phyloP scores from a whole-genome alignment of 2,113 vertebrate species.

The Seriola dumerili region DNA sequence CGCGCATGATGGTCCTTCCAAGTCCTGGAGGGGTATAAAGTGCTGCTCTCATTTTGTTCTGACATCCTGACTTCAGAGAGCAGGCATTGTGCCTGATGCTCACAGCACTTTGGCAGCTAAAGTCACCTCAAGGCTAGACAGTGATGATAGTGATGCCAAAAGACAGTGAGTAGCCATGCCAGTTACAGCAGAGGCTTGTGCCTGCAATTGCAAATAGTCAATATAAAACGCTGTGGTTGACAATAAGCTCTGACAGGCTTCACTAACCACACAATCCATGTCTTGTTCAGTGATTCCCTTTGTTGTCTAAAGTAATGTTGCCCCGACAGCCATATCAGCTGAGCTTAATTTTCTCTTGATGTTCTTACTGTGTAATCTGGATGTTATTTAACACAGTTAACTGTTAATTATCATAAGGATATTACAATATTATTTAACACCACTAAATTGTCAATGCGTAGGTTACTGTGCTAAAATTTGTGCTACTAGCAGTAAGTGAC shows the following conservation, averaged over 20 bases:
- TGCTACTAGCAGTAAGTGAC: background rate
- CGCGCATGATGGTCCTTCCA: conserved; percentile 24
- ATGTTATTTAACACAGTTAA: background rate
- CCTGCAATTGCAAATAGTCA: conserved; percentile 51
- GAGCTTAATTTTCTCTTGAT: background rate
- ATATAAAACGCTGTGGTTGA: conserved; percentile 35
- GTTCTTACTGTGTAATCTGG: background rate
- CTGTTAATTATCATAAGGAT: background rate
- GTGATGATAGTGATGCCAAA: conserved; percentile 66
- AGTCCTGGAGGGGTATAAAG: conserved; percentile 55
- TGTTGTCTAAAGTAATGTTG: conserved; percentile 18
- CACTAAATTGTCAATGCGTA: background rate
- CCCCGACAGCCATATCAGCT: conserved; percentile 18
- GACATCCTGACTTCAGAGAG: conserved; percentile 65
- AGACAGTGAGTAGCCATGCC: conserved; percentile 47
- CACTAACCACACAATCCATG: conserved; percentile 42
- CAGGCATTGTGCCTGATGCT: conserved; percentile 55
- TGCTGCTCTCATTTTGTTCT: conserved; percentile 62
- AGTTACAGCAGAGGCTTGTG: conserved; percentile 35
- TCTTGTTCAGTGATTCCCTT: conserved; percentile 31
- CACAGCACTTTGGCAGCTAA: conserved; percentile 65
- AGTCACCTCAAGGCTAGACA: conserved; percentile 68
- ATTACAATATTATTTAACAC: background rate
- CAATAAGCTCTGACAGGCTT: conserved; percentile 48
- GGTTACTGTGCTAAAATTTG: background rate